These are phyloP conservation scores for Xenopus petersii DNA, from an alignment of 2,797 vertebrate genomes.

Conservation along the genomic window DNA sequence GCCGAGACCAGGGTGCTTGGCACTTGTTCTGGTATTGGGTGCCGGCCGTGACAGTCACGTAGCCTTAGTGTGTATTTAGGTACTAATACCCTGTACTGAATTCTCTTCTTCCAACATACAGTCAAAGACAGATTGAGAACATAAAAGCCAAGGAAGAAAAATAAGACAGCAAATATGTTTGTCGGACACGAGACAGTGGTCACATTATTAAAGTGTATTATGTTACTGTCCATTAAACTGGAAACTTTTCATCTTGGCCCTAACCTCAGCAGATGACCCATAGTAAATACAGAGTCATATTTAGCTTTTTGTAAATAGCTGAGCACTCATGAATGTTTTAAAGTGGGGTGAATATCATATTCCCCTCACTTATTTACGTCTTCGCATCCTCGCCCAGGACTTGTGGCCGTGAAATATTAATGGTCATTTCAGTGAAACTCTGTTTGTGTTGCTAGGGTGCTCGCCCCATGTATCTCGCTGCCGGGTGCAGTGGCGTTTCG, in stretches of 20 bases:
- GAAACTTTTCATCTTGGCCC: conserved; percentile 66
- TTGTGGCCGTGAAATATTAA: conserved; percentile 78
- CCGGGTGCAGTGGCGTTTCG: too few relatives aligned
- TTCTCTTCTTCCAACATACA: too few relatives aligned
- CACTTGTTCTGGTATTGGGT: too few relatives aligned
- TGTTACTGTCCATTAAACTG: conserved; percentile 68
- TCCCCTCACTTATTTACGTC: conserved; percentile 95
- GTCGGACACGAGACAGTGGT: conserved; percentile 61
- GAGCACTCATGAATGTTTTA: conserved; percentile 89
- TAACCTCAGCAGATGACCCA: conserved; percentile 74
- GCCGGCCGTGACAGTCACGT: too few relatives aligned
- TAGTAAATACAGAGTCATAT: conserved; percentile 87
- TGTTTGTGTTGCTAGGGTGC: conserved; percentile 66
- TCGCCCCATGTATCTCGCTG: too few relatives aligned
- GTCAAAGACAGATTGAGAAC: neutral
- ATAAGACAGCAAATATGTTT: conserved; percentile 54
- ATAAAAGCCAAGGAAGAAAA: conserved; percentile 8
- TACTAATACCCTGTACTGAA: too few relatives aligned
- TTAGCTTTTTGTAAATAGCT: conserved; percentile 84
- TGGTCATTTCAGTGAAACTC: conserved; percentile 70
- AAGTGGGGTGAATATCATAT: conserved; percentile 85
- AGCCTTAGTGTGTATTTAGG: too few relatives aligned
- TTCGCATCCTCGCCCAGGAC: conserved; percentile 73
- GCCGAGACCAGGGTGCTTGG: too few relatives aligned
- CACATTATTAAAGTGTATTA: conserved; percentile 61